These are phyloP conservation scores for Dolichoris vasculosae DNA, from an alignment of 1,140 invertebrate species.

Conservation along the genomic window DNA sequence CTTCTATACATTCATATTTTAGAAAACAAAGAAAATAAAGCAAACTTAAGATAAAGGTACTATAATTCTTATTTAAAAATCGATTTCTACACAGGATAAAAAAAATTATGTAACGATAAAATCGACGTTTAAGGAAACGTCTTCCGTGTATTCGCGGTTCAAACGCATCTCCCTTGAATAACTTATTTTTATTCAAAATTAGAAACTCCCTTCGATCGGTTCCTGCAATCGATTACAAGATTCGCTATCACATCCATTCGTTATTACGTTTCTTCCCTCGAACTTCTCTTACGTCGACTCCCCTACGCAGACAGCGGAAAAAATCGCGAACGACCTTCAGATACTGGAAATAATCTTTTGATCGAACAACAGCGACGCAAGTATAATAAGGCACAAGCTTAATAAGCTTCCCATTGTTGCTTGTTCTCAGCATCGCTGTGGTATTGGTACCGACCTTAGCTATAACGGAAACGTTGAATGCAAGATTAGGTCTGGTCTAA, in stretches of 20 bases:
- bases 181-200: background rate
- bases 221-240: background rate
- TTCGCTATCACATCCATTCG: background rate
- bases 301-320: no score
- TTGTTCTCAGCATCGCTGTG: background rate
- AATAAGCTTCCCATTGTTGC: conserved; percentile 61
- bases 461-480: conserved; percentile 60
- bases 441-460: conserved; percentile 32
- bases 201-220: background rate
- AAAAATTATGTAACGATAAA: background rate
- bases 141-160: background rate
- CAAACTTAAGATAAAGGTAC: no score
- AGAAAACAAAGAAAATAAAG: no score
- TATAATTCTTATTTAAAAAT: no score
- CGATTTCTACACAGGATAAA: no score
- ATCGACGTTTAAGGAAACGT: background rate
- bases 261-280: background rate
- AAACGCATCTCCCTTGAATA: background rate
- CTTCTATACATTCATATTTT: no score
- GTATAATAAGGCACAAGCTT: conserved; percentile 44
- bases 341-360: conserved; percentile 1
- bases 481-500: conserved; percentile 62
- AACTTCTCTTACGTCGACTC: background rate
- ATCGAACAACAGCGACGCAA: background rate
- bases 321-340: background rate